Conservation (phyloP, 2,888 invertebrate species). For the Cataglyphis altisquamis region DNA sequence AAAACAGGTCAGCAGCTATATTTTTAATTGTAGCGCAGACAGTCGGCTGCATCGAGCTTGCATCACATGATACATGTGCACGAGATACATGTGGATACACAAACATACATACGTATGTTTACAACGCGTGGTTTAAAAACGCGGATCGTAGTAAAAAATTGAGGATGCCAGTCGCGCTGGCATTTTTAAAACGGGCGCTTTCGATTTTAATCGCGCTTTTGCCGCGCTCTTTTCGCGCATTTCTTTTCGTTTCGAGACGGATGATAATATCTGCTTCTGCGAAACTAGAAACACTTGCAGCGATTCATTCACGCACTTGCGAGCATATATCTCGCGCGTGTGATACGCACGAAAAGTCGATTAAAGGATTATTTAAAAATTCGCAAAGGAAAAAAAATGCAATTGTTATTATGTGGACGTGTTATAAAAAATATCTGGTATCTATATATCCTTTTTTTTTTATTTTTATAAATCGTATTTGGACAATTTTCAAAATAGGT, state of each 20-base stretch:
- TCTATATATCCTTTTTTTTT: neutral
- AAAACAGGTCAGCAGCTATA: slow-evolving; percentile 82
- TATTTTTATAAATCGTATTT: neutral
- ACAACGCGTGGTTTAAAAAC: slow-evolving; percentile 29
- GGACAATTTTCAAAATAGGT: slow-evolving; percentile 3
- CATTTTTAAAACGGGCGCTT: slow-evolving; percentile 19
- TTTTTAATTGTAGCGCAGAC: slow-evolving; percentile 84
- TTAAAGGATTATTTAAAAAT: neutral
- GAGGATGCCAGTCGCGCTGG: slow-evolving; percentile 39
- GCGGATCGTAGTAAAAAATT: slow-evolving; percentile 34
- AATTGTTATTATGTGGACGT: neutral
- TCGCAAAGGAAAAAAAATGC: neutral
- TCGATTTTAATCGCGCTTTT: slow-evolving; percentile 8
- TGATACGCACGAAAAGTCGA: neutral
- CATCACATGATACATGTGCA: slow-evolving; percentile 11
- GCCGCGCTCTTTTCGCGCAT: neutral
- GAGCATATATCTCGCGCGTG: neutral
- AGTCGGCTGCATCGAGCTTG: slow-evolving; percentile 50
- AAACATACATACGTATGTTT: slow-evolving; percentile 12
- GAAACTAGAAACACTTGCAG: slow-evolving; percentile 39
- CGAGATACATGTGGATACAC: neutral
- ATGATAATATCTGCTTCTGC: neutral
- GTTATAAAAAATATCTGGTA: neutral
- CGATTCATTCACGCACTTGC: slow-evolving; percentile 37
- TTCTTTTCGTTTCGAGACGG: neutral